These are phyloP conservation scores for Ctenodactylus gundi DNA, from an alignment of 2,113 vertebrate genomes.

Conservation along the genomic window DNA sequence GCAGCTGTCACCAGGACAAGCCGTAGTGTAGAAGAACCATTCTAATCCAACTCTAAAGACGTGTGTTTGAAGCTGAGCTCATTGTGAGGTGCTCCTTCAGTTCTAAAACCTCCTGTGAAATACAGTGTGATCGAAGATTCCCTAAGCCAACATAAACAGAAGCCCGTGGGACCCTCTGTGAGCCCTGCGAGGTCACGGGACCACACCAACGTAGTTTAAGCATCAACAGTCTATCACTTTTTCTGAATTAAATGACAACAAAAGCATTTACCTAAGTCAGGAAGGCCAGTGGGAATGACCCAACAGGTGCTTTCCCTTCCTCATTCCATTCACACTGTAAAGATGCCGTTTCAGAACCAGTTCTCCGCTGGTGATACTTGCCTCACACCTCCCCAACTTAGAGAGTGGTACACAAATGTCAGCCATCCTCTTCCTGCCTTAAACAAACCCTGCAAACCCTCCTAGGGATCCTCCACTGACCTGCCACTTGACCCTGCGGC, in stretches of 20 bases:
- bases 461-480: too few relatives aligned
- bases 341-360: neutral
- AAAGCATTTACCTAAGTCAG: neutral
- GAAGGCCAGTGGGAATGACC: neutral
- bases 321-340: neutral
- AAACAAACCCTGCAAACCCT: neutral
- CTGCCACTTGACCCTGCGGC: neutral
- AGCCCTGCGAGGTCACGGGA: accelerated
- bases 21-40: neutral
- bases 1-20: neutral
- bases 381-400: neutral
- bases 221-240: neutral
- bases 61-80: neutral
- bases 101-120: neutral
- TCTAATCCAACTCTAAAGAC: neutral
- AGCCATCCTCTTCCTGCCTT: neutral
- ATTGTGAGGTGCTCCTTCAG: neutral
- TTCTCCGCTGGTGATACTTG: neutral
- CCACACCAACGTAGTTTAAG: neutral
- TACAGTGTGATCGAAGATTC: neutral
- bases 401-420: neutral
- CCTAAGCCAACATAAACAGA: neutral
- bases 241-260: neutral
- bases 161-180: neutral
- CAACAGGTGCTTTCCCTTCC: neutral